Evolutionary conservation across 2,797 vertebrate species (phyloP), one percentile per base, ranked within the genome.

Genomic region (Chelmon rostratus): DNA sequence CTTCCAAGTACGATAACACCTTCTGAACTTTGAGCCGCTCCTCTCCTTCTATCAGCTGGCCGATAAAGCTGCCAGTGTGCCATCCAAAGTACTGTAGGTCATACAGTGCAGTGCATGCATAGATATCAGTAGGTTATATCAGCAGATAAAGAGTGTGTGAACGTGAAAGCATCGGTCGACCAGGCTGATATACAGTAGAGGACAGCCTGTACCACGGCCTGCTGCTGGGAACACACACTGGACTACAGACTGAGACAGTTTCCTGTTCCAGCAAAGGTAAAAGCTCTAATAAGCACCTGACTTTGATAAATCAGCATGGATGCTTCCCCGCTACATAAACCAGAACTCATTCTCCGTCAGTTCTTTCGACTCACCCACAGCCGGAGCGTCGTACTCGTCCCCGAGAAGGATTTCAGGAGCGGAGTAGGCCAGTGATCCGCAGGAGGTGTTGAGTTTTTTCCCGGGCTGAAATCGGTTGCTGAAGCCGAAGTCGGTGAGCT

Each of bases 401-500:
- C 98, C 98, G 69, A 99, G 97, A 83, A 99, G 94, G 85, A 99
- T 99, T 82, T 99, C 98, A 4, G 98, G 98, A 42, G 98, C 98
- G 2, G 98, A 99, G 90, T 99, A 99, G 0, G 98, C 98, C 85
- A 99, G 95, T 38, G 98, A 99, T 35, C 98, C 98, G 19, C 98
- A 99, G 84, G 97, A 98, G 28, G 98, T 99, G 49, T 97, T 97
- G 79, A 99, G 96, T 25, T 95, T 97, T 86, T 96, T 98, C 57
- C 97, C 98, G 5, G 97, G 97, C 68, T 98, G 98, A 78, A 99
- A 99, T 73, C 98, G 96, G 94, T 99, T 99, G 94, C 98, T 99
- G 95, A 99, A 99, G 86, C 98, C 98, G 73, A 99, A 99, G 93
- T 99, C 98, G 6, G 98, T 99, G 90, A 99, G 94, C 94, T 99